Evolutionary conservation across 2,797 vertebrate genomes (phyloP).

Genomic region (Pangasius krempfi): DNA sequence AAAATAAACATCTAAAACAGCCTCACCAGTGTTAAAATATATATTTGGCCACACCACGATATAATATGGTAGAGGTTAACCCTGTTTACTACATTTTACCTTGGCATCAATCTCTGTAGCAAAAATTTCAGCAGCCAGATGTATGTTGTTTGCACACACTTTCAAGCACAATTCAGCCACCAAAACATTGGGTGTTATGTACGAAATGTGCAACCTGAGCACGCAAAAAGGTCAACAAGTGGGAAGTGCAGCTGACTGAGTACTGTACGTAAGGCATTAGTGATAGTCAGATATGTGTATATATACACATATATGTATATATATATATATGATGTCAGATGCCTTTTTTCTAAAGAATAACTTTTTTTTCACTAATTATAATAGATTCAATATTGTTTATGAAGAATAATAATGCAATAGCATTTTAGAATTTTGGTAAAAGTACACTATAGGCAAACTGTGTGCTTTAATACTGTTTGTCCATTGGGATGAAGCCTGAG

Average conservation of each 20-base stretch:
- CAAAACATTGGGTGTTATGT: not conserved
- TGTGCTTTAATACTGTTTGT: not conserved
- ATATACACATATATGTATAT: too few relatives aligned
- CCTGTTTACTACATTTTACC: not conserved
- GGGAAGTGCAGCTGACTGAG: not conserved
- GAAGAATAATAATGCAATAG: not conserved
- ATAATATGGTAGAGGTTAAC: not conserved
- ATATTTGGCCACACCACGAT: not conserved
- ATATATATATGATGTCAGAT: not conserved
- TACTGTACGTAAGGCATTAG: not conserved
- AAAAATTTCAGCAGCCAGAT: not conserved
- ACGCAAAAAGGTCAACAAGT: not conserved
- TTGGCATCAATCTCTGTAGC: not conserved
- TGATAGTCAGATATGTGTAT: not conserved
- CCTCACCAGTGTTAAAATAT: not conserved
- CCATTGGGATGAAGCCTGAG: not conserved
- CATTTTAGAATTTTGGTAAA: not conserved
- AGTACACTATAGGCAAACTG: not conserved
- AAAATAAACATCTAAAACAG: conserved; percentile 41
- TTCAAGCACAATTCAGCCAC: not conserved
- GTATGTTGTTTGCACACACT: not conserved
- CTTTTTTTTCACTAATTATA: not conserved
- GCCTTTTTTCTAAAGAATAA: too few relatives aligned
- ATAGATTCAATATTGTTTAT: not conserved
- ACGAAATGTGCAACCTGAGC: not conserved